Percentiles rank a stretch among this genome's conserved stretches.
Conservation (phyloP, 2,113 vertebrate species). For the Paracyprichromis sp. region DNA sequence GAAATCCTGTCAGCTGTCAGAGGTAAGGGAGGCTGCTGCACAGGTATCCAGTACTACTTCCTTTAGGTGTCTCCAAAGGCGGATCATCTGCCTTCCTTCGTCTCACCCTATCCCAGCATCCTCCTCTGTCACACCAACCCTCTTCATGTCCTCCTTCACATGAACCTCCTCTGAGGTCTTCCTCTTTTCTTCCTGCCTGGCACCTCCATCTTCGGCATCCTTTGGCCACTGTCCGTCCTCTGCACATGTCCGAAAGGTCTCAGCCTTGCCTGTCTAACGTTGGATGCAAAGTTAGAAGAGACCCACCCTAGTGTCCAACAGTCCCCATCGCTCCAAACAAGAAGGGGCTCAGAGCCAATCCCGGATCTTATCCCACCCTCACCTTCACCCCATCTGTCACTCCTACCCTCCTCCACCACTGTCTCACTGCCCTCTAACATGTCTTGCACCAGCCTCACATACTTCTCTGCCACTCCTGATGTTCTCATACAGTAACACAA, state of each 20-base stretch:
- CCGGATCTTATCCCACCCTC: not conserved
- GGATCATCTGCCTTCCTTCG: not conserved
- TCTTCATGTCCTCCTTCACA: not conserved
- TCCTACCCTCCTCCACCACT: not conserved
- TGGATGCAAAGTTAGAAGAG: not conserved
- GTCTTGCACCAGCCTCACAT: not conserved
- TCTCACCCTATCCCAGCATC: not conserved
- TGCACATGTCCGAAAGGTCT: not conserved
- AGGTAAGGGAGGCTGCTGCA: constrained; percentile 25
- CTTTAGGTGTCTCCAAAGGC: not conserved
- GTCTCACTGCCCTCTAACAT: not conserved
- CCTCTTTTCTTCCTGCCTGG: not conserved
- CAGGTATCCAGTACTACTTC: not conserved
- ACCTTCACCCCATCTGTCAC: not conserved
- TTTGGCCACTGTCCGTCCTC: not conserved
- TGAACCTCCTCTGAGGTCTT: not conserved
- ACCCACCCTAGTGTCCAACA: not conserved
- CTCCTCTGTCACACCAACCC: not conserved
- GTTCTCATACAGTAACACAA: not conserved
- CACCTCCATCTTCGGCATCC: not conserved
- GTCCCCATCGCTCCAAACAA: not conserved
- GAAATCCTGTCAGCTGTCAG: constrained; percentile 59
- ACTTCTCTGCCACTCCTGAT: not conserved
- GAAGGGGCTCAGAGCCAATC: not conserved
- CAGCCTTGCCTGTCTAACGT: not conserved